These are phyloP conservation scores for Microcebus murinus DNA, from an alignment of 2,113 vertebrate genomes.

Conservation along the genomic window DNA sequence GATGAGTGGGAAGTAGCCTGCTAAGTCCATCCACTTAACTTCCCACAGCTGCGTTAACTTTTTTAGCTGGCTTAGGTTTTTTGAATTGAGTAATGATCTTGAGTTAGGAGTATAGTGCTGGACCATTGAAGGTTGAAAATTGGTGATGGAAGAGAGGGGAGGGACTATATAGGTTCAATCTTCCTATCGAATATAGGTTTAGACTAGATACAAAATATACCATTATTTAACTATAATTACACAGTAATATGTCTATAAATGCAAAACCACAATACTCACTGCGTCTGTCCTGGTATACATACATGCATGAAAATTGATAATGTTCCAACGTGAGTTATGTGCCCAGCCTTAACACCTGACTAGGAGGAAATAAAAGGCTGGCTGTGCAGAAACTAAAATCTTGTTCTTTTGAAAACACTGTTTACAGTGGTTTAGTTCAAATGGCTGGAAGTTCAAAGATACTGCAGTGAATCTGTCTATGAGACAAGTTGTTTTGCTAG, in stretches of 20 bases:
- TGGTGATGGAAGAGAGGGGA: not conserved
- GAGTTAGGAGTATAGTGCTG: not conserved
- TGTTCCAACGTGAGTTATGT: not conserved
- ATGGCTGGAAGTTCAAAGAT: not conserved
- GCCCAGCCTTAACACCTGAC: not conserved
- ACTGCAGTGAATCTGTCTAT: not conserved
- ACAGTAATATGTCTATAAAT: not conserved
- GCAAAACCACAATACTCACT: not conserved
- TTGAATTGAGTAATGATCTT: not conserved
- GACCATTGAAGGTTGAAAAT: not conserved
- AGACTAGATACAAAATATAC: not conserved
- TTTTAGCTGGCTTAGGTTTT: not conserved
- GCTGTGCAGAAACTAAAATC: not conserved
- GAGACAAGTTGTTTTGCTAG: not conserved
- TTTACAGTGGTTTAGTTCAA: not conserved
- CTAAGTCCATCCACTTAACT: too few species aligned
- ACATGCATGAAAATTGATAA: not conserved
- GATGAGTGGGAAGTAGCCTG: not conserved
- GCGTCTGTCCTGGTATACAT: not conserved
- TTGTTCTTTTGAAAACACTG: not conserved
- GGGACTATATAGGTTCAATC: not conserved
- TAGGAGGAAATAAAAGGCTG: not conserved
- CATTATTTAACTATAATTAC: not conserved
- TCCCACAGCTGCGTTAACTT: not conserved
- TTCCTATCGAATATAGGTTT: not conserved